Base-by-base conservation (phyloP, 2,797 vertebrate genomes). In the Podargus strigoides region DNA sequence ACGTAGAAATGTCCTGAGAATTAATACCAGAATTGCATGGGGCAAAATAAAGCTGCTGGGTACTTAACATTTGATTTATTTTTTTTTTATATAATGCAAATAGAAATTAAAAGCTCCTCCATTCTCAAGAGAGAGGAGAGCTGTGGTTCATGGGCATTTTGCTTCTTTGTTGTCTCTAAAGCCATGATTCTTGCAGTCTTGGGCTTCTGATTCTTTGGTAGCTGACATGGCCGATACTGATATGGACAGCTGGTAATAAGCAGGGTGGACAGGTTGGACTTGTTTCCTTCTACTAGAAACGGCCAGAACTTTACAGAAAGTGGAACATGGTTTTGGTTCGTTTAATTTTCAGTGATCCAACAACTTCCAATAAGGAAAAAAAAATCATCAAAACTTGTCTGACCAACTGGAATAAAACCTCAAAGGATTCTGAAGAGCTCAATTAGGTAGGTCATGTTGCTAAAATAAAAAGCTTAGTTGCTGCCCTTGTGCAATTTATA, bases 391-490 rank as follows among this genome's bases (percentile, higher is more conserved):
- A 69, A 84, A 79, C 87, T 90, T 85, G 11, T 78, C 36, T 86
- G 81, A 90, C 21, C 44, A 85, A 23, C 32, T 53, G 41, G 41
- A 93, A 14, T 50, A 82, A 92, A 82, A 46, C 10, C 90, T 85
- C 81, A 82, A 60, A 90, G 75, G 86, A 85, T 50, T 82, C 70
- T 27, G 12, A 92, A 85, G 64, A 85, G 14, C 78, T 90, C 55
- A 53, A 6, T 85, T 89, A 93, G 70, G 59, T 90, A 85, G 89
- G 84, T 87, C 84, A 70, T 47, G n/a, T 75, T 76, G 8, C 70
- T 94, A 67, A 95, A 94, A 92, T 85, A 55, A 87, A 94, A 93
- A 90, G 32, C 63, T 79, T 73, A 58, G 34, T 66, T 64, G 49
- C 39, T 93, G 42, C 36, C 50, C 32, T 87, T 55, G 36, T 69